Evolutionary conservation across 2,113 vertebrate genomes (phyloP).

Genomic region (Mola mola): DNA sequence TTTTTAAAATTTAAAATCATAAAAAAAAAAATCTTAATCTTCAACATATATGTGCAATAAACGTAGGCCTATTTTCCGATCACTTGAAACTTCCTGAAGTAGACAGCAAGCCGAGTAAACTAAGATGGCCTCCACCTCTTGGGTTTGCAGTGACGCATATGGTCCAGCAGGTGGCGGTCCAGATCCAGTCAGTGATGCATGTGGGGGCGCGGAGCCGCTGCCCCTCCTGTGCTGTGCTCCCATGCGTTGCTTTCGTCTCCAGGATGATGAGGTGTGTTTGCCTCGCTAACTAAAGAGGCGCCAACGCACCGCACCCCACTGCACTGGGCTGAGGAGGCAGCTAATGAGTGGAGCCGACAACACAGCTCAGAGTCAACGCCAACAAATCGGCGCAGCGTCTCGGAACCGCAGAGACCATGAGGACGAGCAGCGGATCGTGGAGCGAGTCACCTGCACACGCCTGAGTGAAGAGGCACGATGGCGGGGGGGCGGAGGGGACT

Average conservation of each 20-base stretch:
- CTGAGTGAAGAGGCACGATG: slow-evolving; percentile 85
- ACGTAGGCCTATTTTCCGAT: too few species aligned
- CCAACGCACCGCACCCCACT: slow-evolving; percentile 53
- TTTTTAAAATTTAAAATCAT: too few species aligned
- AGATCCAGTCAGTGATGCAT: not conserved
- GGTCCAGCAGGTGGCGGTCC: slow-evolving; percentile 69
- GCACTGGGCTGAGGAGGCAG: slow-evolving; percentile 46
- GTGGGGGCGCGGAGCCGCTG: slow-evolving; percentile 7
- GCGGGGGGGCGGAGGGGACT: slow-evolving; percentile 94
- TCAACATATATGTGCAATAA: too few species aligned
- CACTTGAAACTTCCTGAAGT: too few species aligned
- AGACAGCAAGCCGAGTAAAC: too few species aligned
- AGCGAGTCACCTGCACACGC: slow-evolving; percentile 68
- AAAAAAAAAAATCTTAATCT: too few species aligned
- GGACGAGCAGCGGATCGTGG: slow-evolving; percentile 51
- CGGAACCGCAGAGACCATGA: slow-evolving; percentile 79
- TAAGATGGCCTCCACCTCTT: not conserved
- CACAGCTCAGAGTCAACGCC: slow-evolving; percentile 11
- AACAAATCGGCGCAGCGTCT: slow-evolving; percentile 22
- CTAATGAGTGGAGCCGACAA: slow-evolving; percentile 41
- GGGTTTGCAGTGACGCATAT: too few species aligned
- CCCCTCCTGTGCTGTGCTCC: slow-evolving; percentile 45
- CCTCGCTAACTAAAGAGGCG: slow-evolving; percentile 49
- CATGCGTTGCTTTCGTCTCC: slow-evolving; percentile 59
- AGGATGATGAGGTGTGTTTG: slow-evolving; percentile 63